Conservation (phyloP, 2,888 invertebrate genomes). For the Entomobrya proxima region DNA sequence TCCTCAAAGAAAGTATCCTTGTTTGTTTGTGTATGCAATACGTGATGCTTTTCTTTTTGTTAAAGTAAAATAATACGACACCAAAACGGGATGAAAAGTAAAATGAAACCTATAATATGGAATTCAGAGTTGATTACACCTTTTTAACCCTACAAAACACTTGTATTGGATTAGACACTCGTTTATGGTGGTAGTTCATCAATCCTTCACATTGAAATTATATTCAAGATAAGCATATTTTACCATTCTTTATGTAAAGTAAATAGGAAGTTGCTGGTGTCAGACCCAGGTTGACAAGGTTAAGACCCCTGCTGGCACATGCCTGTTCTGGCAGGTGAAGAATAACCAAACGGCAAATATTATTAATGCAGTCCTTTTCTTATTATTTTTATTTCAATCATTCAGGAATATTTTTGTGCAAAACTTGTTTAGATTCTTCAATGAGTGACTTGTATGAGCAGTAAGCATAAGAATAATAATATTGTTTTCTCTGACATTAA, state of each 20-base stretch:
- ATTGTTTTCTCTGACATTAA: constrained; percentile 2
- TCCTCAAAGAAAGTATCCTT: constrained; percentile 20
- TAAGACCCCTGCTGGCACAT: constrained; percentile 30
- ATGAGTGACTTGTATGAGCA: background rate
- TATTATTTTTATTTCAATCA: constrained; percentile 20
- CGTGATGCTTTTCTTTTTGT: background rate
- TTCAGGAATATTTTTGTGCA: background rate
- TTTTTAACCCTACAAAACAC: constrained; percentile 18
- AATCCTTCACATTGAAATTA: background rate
- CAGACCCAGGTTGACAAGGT: constrained; percentile 16
- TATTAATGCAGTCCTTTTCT: constrained; percentile 2
- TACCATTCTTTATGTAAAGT: background rate
- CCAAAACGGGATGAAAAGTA: background rate
- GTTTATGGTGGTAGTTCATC: background rate
- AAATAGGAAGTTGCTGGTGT: constrained; percentile 20
- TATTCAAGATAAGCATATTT: too few species aligned
- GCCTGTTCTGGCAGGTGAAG: constrained; percentile 17
- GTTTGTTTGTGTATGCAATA: background rate
- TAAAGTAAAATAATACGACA: constrained; percentile 28
- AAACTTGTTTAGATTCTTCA: background rate
- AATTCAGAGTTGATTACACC: constrained; percentile 26
- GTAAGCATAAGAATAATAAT: background rate
- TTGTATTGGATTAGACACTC: constrained; percentile 17
- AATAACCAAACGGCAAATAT: constrained; percentile 14
- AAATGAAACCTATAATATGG: constrained; percentile 26